These are phyloP conservation scores for Pristis pectinata DNA, from an alignment of 2,797 vertebrate species.

Conservation along the genomic window DNA sequence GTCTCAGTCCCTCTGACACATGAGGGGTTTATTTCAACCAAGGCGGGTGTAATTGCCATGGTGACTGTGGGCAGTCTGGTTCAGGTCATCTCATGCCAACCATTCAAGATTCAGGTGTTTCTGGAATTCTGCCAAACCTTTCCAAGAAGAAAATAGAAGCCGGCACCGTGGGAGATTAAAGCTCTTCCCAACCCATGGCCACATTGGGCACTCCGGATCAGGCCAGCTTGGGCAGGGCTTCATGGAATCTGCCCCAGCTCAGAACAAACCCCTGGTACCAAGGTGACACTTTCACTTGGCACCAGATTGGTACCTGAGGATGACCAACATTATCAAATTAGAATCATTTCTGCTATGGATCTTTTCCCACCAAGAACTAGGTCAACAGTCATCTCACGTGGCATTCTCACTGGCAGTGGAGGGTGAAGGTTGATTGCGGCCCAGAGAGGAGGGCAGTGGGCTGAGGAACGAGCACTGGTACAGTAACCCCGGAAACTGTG, in stretches of 20 bases:
- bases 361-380: neutral
- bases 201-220: neutral
- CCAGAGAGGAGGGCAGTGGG: no score
- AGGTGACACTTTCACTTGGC: neutral
- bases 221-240: neutral
- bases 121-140: neutral
- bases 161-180: neutral
- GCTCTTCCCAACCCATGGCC: neutral
- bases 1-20: neutral
- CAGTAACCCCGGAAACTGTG: no score
- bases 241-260: neutral
- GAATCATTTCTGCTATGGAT: neutral
- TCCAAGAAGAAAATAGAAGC: neutral
- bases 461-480: no score
- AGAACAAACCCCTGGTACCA: neutral
- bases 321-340: neutral
- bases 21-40: neutral
- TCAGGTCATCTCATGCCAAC: no score
- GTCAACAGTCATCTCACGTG: neutral
- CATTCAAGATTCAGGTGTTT: neutral
- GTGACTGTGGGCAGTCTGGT: neutral
- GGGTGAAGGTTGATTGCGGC: neutral
- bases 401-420: neutral
- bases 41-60: neutral
- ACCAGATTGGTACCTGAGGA: neutral